phyloP scores from a whole-genome alignment of 2,113 vertebrate species.

The Alosa alosa region DNA sequence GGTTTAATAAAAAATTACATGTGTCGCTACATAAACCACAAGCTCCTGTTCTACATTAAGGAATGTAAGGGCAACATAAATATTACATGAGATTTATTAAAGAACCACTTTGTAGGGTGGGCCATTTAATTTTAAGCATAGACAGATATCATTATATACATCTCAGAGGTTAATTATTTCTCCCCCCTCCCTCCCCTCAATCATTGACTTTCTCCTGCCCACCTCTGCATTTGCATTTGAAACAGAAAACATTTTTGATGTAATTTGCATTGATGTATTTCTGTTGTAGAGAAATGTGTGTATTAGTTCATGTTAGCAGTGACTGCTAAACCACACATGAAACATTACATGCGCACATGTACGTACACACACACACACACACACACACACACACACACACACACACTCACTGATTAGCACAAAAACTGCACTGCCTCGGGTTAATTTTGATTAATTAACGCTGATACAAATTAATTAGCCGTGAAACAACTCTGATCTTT shows the following conservation, averaged over 20 bases:
- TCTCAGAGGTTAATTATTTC: conserved; percentile 68
- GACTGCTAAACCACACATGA: not conserved
- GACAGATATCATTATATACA: conserved; percentile 67
- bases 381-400: conserved; percentile 36
- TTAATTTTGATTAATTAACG: conserved; percentile 69
- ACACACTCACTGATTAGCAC: conserved; percentile 50
- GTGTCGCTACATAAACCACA: conserved; percentile 64
- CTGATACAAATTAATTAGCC: conserved; percentile 69
- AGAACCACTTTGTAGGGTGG: conserved; percentile 54
- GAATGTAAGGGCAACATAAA: conserved; percentile 62
- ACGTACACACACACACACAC: conserved; percentile 27
- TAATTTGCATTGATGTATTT: conserved; percentile 34
- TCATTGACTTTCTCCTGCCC: conserved; percentile 23
- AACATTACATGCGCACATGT: conserved; percentile 6
- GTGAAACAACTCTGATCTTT: conserved; percentile 61
- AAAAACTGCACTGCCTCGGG: conserved; percentile 59
- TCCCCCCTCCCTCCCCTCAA: not conserved
- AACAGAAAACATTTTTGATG: conserved; percentile 39
- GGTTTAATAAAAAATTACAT: conserved; percentile 65
- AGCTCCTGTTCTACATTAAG: conserved; percentile 53
- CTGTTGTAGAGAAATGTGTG: not conserved
- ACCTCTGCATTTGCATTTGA: conserved; percentile 47
- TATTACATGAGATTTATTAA: conserved; percentile 66
- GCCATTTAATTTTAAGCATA: conserved; percentile 61
- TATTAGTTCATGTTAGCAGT: not conserved